These are phyloP conservation scores for Drosophila sproati DNA, from an alignment of 1,140 invertebrate species.

Conservation along the genomic window DNA sequence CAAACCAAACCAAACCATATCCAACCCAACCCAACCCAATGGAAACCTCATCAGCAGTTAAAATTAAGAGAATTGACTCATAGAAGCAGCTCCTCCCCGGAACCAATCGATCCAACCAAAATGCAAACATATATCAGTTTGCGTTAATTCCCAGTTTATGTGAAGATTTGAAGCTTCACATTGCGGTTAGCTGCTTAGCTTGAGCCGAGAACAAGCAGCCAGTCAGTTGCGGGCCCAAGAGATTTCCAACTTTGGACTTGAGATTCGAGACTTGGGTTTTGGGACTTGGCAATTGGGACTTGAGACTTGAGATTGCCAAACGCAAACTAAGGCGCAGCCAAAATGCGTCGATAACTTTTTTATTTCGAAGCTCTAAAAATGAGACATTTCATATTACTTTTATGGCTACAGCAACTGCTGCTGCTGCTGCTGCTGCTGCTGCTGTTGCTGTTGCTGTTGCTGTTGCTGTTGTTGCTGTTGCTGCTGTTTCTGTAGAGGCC, in stretches of 20 bases:
- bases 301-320: conserved; percentile 27
- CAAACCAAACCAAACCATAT: conserved; percentile 11
- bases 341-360: conserved; percentile 81
- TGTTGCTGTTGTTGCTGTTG: background rate
- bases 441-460: background rate
- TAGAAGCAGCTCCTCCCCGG: background rate
- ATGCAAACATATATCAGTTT: background rate
- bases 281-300: background rate
- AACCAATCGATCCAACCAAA: background rate
- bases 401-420: conserved; percentile 76
- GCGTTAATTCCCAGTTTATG: background rate
- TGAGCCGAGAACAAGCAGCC: background rate
- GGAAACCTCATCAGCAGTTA: conserved; percentile 31
- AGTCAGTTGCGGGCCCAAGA: background rate
- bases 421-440: background rate
- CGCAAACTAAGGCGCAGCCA: conserved; percentile 39
- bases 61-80: conserved; percentile 38
- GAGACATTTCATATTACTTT: conserved; percentile 83
- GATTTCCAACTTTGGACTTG: conserved; percentile 15
- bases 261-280: background rate
- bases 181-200: background rate
- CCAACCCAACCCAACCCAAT: conserved; percentile 14
- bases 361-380: conserved; percentile 82
- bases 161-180: background rate
- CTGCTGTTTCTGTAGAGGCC: background rate